Conservation (phyloP, 1,140 invertebrate genomes). For the Bombus superbus region DNA sequence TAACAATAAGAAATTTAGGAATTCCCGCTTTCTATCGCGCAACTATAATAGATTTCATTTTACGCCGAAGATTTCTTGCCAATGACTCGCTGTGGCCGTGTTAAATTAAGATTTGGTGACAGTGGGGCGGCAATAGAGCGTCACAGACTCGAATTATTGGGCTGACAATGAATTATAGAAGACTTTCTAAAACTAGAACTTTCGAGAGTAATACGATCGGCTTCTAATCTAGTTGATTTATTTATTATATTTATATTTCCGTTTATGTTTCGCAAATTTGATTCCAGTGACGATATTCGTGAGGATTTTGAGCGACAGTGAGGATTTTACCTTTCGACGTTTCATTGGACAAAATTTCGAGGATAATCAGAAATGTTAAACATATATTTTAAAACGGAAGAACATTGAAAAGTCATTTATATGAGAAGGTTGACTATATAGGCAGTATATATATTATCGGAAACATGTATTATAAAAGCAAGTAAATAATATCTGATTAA, state of each 20-base stretch:
- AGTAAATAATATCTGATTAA: neutral
- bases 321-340: neutral
- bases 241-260: too few species aligned
- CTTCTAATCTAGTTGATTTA: too few species aligned
- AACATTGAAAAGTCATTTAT: neutral
- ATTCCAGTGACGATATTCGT: neutral
- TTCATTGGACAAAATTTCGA: too few species aligned
- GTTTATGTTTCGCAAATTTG: neutral
- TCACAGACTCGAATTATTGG: neutral
- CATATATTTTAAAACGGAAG: neutral
- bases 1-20: constrained; percentile 18
- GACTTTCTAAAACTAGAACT: too few species aligned
- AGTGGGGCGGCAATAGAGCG: neutral
- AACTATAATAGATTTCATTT: neutral
- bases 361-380: too few species aligned
- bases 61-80: neutral
- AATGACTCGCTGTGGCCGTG: neutral
- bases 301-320: too few species aligned
- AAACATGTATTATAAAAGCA: neutral
- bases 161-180: neutral
- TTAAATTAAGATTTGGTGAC: constrained; percentile 39
- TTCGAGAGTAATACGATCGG: neutral
- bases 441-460: neutral
- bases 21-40: constrained; percentile 28
- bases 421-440: neutral